Evolutionary conservation across 2,888 invertebrate species (phyloP).

Genomic region (Leptogaster cylindrica): DNA sequence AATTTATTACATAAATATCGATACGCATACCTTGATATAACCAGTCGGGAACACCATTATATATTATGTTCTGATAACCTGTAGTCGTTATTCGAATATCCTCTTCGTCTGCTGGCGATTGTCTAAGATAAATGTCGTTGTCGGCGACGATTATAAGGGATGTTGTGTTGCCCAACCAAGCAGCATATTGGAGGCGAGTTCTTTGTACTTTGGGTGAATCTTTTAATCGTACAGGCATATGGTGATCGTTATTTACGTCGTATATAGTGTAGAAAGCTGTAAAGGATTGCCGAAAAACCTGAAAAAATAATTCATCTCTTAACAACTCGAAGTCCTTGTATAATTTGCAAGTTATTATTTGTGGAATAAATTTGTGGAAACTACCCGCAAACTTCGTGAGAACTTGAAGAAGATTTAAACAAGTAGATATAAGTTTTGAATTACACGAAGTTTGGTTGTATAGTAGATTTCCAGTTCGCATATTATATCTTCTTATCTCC

Average conservation of each 20-base stretch:
- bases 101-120: conserved; percentile 72
- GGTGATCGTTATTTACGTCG: conserved; percentile 89
- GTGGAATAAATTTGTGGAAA: no score
- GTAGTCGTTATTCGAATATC: conserved; percentile 77
- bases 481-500: no score
- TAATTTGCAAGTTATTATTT: no score
- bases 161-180: conserved; percentile 81
- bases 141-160: conserved; percentile 80
- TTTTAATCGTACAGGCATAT: conserved; percentile 83
- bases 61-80: conserved; percentile 79
- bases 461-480: no score
- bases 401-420: no score
- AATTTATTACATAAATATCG: background rate
- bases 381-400: no score
- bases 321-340: no score
- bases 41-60: conserved; percentile 96
- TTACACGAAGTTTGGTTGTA: no score
- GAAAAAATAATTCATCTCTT: no score
- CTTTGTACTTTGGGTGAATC: conserved; percentile 72
- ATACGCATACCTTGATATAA: conserved; percentile 82
- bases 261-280: conserved; percentile 90
- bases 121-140: conserved; percentile 87
- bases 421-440: no score
- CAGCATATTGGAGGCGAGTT: conserved; percentile 81
- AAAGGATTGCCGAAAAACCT: conserved; percentile 86